Evolutionary conservation across 2,797 vertebrate species (phyloP), one percentile per base, ranked within the genome.

Genomic region (Sebastes hubbsi): DNA sequence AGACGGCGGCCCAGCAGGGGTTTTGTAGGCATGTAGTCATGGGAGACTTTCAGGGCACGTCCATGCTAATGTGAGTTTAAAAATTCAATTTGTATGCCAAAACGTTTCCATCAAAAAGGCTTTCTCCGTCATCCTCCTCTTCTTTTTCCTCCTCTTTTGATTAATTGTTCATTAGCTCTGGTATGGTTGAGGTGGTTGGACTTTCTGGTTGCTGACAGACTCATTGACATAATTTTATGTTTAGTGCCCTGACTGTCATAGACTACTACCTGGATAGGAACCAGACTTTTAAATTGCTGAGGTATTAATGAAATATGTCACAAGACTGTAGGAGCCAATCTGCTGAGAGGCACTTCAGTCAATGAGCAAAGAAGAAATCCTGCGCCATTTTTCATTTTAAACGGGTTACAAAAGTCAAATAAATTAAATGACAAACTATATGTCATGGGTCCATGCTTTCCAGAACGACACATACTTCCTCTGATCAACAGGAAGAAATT

Each of bases 1-100:
- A 58, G 72, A 79, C 11, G 4, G 49, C 4, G 5, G 72, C 42
- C 58, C 67, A 63, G 18, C 0, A 1, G 79, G 65, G 59, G n/a
- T 70, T 72, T 49, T 60, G 54, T 42, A 36, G 25, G 22, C 29
- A 62, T 4, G 10, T 13, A 54, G 30, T 62, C 62, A 56, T 65
- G 49, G 72, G 77, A 71, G 72, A 62, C 72, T 74, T 64, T 66
- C 5, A 64, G 27, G 14, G 3, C 6, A 38, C 8, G 12, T 54
- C 6, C 13, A 22, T 6, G 13, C 12, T 24, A n/a, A 49, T 65
- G 25, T 27, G 32, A 61, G 83, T 75, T 38, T 16, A 10, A 16
- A 58, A 49, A 58, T 24, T 22, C 3, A 38, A 22, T 18, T 20
- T 42, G 18, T 22, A 27, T 14, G 34, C 34, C 32, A 56, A 42